These are phyloP conservation scores for Dermatophagoides farinae DNA, from an alignment of 1,140 invertebrate genomes.

Conservation along the genomic window DNA sequence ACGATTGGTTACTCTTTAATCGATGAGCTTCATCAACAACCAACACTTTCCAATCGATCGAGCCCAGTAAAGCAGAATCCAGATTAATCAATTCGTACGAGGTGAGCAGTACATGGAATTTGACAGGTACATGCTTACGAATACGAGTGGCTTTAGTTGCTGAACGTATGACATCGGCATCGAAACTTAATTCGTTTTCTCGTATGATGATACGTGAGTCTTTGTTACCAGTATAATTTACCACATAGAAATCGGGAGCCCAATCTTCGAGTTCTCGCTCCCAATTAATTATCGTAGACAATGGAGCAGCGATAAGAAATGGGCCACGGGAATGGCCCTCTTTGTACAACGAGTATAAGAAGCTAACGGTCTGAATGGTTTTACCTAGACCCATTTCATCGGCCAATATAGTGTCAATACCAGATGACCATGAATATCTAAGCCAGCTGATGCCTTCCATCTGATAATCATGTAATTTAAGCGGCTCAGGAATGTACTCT, in stretches of 20 bases:
- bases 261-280: conserved; percentile 97
- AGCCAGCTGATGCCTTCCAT: conserved; percentile 62
- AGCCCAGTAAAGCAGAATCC: conserved; percentile 87
- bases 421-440: conserved; percentile 87
- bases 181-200: conserved; percentile 94
- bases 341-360: conserved; percentile 92
- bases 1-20: conserved; percentile 95
- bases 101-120: conserved; percentile 94
- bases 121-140: conserved; percentile 47
- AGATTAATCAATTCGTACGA: conserved; percentile 96
- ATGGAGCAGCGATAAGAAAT: conserved; percentile 79
- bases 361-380: conserved; percentile 96
- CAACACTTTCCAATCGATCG: conserved; percentile 92
- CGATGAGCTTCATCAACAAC: conserved; percentile 98
- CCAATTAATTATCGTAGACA: conserved; percentile 99
- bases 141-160: conserved; percentile 61
- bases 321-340: conserved; percentile 97
- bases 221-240: conserved; percentile 96
- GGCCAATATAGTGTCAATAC: conserved; percentile 91
- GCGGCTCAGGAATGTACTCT: conserved; percentile 57
- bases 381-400: conserved; percentile 99
- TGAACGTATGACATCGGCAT: conserved; percentile 72
- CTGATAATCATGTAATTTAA: conserved; percentile 92
- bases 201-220: conserved; percentile 75
- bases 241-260: conserved; percentile 99